phyloP scores from a whole-genome alignment of 2,888 invertebrate genomes.

The Creontiades dilutus region DNA sequence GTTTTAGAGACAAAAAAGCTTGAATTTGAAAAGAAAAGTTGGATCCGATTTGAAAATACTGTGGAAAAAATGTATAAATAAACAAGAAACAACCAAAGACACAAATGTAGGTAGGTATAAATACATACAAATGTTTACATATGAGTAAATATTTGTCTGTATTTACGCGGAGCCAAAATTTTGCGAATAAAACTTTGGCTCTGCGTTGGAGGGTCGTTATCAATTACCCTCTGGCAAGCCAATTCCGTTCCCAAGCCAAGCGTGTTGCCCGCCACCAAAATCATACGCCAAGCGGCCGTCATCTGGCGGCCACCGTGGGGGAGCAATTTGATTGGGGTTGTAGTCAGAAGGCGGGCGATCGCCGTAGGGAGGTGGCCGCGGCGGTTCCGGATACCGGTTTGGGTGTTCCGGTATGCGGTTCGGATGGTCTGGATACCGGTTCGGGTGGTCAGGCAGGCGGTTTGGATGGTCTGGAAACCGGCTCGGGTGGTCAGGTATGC shows the following conservation, averaged over 20 bases:
- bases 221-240: slow-evolving; percentile 74
- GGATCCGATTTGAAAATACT: no score
- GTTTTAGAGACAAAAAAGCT: no score
- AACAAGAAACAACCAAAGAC: no score
- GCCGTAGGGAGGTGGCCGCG: slow-evolving; percentile 41
- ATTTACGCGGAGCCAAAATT: slow-evolving; percentile 48
- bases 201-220: slow-evolving; percentile 14
- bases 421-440: slow-evolving; percentile 59
- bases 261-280: slow-evolving; percentile 73
- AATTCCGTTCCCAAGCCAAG: slow-evolving; percentile 74
- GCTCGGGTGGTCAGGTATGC: slow-evolving; percentile 53
- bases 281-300: slow-evolving; percentile 68
- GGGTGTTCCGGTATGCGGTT: slow-evolving; percentile 63
- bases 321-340: slow-evolving; percentile 59
- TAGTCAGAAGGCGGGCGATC: slow-evolving; percentile 57
- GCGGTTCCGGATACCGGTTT: slow-evolving; percentile 63
- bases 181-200: slow-evolving; percentile 55
- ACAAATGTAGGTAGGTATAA: no score
- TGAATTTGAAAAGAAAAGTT: no score
- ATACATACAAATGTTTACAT: no score
- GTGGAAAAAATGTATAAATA: no score
- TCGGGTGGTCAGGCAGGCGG: slow-evolving; percentile 60
- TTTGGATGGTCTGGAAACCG: slow-evolving; percentile 28
- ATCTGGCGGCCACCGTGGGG: slow-evolving; percentile 63
- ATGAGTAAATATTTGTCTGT: no score